These are phyloP conservation scores for Muntiacus reevesi DNA, from an alignment of 2,113 vertebrate genomes.

Conservation along the genomic window DNA sequence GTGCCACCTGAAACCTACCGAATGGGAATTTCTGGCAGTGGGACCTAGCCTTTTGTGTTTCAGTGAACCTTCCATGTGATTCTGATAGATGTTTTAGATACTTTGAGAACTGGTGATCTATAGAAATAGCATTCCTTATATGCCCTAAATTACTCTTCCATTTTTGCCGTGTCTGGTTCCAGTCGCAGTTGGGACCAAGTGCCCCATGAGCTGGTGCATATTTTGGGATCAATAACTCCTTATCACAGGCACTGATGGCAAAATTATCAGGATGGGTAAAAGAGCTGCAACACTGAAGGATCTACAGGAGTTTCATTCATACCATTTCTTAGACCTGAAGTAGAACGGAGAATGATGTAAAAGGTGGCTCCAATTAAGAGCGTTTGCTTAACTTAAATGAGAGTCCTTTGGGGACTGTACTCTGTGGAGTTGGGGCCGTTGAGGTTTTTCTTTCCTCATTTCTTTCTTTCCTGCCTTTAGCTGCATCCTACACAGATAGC, in stretches of 20 bases:
- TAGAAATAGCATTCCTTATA: neutral
- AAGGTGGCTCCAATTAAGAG: neutral
- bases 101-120: neutral
- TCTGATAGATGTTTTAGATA: neutral
- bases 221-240: neutral
- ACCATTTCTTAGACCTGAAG: neutral
- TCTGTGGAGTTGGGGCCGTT: neutral
- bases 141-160: neutral
- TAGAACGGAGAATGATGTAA: neutral
- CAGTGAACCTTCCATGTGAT: neutral
- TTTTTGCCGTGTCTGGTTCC: neutral
- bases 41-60: neutral
- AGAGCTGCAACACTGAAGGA: neutral
- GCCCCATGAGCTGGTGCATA: neutral
- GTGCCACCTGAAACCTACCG: neutral
- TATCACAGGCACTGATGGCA: neutral
- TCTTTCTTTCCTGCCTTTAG: constrained; percentile 75
- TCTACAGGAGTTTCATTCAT: neutral
- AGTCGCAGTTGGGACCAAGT: neutral
- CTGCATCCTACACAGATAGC: constrained; percentile 95
- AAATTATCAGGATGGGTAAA: neutral
- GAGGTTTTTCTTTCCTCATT: neutral
- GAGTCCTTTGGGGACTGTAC: neutral
- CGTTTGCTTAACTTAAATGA: neutral
- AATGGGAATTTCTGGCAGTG: neutral